Conservation (phyloP, 2,797 vertebrate species). For the Rhinophrynus dorsalis region DNA sequence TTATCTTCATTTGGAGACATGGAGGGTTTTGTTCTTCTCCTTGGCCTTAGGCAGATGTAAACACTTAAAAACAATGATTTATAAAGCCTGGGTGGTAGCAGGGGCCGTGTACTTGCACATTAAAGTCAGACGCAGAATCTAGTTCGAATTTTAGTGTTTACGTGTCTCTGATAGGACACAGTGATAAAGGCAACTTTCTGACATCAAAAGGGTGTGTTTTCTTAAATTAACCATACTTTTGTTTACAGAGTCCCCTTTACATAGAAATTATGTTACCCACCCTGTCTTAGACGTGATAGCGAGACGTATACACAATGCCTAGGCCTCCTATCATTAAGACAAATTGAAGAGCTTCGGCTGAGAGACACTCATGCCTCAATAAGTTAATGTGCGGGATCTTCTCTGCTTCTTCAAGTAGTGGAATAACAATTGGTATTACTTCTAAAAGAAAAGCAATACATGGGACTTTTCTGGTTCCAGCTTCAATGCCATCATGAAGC, state of each 20-base stretch:
- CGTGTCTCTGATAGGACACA: constrained; percentile 2
- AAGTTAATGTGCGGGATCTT: constrained; percentile 1
- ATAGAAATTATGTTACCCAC: constrained; percentile 25
- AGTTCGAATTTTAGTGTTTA: constrained; percentile 3
- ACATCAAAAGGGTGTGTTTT: constrained; percentile 29
- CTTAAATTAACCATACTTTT: neutral
- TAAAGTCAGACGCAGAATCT: constrained; percentile 18
- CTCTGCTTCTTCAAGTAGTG: neutral
- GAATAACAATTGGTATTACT: neutral
- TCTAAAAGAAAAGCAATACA: neutral
- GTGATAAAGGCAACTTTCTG: neutral
- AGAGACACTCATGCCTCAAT: constrained; percentile 3
- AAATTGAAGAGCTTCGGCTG: constrained; percentile 3
- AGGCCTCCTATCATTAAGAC: neutral
- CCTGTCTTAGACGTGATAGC: neutral
- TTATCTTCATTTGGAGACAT: constrained; percentile 31
- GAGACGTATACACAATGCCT: constrained; percentile 9
- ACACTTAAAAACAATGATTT: constrained; percentile 46
- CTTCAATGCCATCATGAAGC: neutral
- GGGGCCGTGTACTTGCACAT: constrained; percentile 13
- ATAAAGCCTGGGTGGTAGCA: constrained; percentile 10
- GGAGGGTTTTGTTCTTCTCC: constrained; percentile 14
- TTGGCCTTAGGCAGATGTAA: constrained; percentile 47
- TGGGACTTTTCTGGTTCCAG: neutral
- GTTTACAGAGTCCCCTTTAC: constrained; percentile 14